Evolutionary conservation across 2,113 vertebrate species (phyloP).

Genomic region (Anolis carolinensis): DNA sequence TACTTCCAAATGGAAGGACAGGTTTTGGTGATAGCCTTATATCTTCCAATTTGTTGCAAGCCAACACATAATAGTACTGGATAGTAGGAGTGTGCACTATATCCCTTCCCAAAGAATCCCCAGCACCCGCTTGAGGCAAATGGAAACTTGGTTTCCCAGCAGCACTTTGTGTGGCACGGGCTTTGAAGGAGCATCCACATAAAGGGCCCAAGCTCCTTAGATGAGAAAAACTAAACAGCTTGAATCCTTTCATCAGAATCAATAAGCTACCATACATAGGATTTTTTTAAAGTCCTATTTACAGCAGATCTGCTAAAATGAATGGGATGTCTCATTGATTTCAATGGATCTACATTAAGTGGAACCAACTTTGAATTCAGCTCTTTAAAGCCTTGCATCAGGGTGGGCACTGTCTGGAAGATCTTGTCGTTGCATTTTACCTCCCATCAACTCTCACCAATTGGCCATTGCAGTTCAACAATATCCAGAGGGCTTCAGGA

Average conservation of each 20-base stretch:
- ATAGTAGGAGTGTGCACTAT: no score
- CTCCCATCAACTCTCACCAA: no score
- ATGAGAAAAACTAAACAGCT: not conserved
- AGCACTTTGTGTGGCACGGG: no score
- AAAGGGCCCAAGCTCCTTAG: not conserved
- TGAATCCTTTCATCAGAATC: conserved; percentile 4
- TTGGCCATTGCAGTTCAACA: no score
- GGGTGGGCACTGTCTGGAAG: no score
- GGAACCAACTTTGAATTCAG: not conserved
- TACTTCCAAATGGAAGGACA: not conserved
- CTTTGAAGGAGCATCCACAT: not conserved
- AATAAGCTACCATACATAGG: not conserved
- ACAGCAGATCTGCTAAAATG: not conserved
- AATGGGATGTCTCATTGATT: not conserved
- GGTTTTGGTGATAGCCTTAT: not conserved
- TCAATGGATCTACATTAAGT: not conserved
- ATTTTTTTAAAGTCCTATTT: not conserved
- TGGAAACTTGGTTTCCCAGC: no score
- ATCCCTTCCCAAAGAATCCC: no score
- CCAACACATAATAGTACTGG: not conserved
- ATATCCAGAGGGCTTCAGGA: no score
- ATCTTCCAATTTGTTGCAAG: not conserved
- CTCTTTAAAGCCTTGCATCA: not conserved
- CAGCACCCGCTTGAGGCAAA: no score
- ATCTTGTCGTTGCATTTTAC: no score